These are phyloP conservation scores for Diarsia mendica DNA, from an alignment of 2,888 invertebrate species.

Conservation along the genomic window DNA sequence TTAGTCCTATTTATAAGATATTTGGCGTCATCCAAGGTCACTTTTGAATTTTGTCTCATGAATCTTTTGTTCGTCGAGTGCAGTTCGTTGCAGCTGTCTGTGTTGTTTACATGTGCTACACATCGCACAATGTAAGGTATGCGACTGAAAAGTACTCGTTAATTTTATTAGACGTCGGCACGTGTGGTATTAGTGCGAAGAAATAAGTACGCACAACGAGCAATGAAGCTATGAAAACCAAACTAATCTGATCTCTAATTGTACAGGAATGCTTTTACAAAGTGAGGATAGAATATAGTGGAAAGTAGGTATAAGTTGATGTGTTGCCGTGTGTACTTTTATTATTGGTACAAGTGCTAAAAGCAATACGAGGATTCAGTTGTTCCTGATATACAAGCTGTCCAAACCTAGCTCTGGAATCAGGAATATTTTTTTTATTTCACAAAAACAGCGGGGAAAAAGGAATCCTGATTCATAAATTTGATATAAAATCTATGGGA, in stretches of 20 bases:
- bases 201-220: background rate
- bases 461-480: too few relatives aligned
- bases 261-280: too few relatives aligned
- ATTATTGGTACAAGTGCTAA: background rate
- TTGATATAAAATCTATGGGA: background rate
- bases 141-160: background rate
- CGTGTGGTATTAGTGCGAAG: background rate
- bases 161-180: constrained; percentile 21
- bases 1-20: background rate
- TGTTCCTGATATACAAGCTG: background rate
- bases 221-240: too few relatives aligned
- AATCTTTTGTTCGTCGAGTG: constrained; percentile 36
- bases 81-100: background rate
- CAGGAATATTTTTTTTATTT: background rate
- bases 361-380: background rate
- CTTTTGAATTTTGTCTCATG: background rate
- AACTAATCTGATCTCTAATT: too few relatives aligned
- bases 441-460: too few relatives aligned
- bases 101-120: constrained; percentile 3
- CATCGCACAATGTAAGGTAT: background rate
- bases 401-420: background rate
- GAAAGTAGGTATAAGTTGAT: too few relatives aligned
- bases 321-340: background rate
- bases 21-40: constrained; percentile 4
- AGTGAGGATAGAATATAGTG: too few relatives aligned